Evolutionary conservation across 1,140 invertebrate genomes (phyloP).

Genomic region (Phymastichus coffea): DNA sequence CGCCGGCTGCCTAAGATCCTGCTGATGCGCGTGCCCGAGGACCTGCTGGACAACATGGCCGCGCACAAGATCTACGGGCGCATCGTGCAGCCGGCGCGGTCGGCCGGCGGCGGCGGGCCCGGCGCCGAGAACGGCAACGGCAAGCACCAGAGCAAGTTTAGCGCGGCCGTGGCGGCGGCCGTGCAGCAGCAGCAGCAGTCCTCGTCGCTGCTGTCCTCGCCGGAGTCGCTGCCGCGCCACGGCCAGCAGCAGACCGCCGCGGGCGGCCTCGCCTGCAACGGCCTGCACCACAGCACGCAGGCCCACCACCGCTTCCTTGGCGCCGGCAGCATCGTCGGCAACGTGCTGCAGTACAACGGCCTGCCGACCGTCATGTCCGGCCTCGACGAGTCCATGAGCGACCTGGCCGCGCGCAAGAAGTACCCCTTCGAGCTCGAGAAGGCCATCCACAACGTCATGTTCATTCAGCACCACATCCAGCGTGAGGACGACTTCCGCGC

Average conservation of each 20-base stretch:
- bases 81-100: slow-evolving; percentile 39
- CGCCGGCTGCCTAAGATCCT: slow-evolving; percentile 79
- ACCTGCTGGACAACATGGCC: slow-evolving; percentile 74
- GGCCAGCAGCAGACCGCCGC: not conserved
- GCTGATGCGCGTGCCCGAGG: slow-evolving; percentile 82
- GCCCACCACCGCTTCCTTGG: slow-evolving; percentile 74
- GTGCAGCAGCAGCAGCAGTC: slow-evolving; percentile 56
- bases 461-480: slow-evolving; percentile 92
- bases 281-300: slow-evolving; percentile 71
- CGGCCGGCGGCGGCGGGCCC: not conserved
- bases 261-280: slow-evolving; percentile 65
- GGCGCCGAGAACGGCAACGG: not conserved
- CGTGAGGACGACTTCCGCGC: slow-evolving; percentile 91
- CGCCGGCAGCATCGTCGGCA: slow-evolving; percentile 66
- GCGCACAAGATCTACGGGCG: slow-evolving; percentile 71
- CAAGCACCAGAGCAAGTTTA: slow-evolving; percentile 60
- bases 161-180: slow-evolving; percentile 64
- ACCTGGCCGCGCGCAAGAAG: slow-evolving; percentile 76
- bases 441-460: slow-evolving; percentile 92
- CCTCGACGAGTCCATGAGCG: slow-evolving; percentile 77
- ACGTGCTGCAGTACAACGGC: slow-evolving; percentile 70
- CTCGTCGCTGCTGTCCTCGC: slow-evolving; percentile 71
- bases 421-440: slow-evolving; percentile 91
- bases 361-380: slow-evolving; percentile 78
- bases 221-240: slow-evolving; percentile 66